Evolutionary conservation across 2,888 invertebrate species (phyloP).

Genomic region (Cerastis rubricosa): DNA sequence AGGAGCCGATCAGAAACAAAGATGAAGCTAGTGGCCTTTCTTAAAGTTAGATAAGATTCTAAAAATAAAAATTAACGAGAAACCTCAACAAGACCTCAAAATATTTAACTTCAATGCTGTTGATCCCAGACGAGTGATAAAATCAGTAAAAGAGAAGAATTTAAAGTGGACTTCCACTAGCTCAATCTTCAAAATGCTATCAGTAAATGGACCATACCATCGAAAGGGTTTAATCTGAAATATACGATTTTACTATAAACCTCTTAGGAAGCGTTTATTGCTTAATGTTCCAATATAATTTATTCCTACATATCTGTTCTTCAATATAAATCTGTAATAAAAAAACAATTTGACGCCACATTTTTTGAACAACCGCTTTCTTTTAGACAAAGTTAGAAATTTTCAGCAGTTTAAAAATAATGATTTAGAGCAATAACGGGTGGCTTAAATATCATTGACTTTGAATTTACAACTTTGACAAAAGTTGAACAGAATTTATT

Average conservation of each 20-base stretch:
- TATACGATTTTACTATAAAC: background rate
- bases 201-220: background rate
- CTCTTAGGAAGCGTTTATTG: background rate
- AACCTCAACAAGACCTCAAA: background rate
- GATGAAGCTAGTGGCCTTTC: background rate
- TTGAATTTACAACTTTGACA: background rate
- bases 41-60: background rate
- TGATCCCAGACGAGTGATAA: background rate
- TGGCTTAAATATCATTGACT: background rate
- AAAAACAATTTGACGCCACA: slow-evolving; percentile 26
- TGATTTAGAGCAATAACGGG: slow-evolving; percentile 10
- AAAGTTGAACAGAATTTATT: background rate
- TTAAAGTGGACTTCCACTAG: background rate
- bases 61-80: background rate
- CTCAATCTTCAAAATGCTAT: background rate
- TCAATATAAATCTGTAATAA: background rate
- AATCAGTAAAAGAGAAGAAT: background rate
- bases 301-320: background rate
- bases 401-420: background rate
- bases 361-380: background rate
- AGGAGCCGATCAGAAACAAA: background rate
- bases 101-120: background rate
- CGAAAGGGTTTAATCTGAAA: background rate
- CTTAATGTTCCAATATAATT: slow-evolving; percentile 25
- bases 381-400: slow-evolving; percentile 23